Evolutionary conservation across 1,140 invertebrate genomes (phyloP).

Genomic region (Bombus polaris): DNA sequence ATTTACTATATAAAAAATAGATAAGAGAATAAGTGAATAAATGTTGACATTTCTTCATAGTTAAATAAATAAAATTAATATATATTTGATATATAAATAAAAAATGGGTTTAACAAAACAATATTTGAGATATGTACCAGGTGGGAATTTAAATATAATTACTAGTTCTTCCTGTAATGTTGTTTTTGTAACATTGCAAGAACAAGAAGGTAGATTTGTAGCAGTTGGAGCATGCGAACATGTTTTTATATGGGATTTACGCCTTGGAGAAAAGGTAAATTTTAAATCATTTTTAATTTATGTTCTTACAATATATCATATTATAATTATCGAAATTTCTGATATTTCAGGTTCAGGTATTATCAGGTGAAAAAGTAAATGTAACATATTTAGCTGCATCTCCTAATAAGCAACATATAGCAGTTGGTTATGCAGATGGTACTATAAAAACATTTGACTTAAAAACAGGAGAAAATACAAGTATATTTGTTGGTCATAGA

Average conservation of each 20-base stretch:
- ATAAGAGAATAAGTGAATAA: background rate
- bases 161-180: slow-evolving; percentile 90
- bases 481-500: slow-evolving; percentile 94
- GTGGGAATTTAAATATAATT: slow-evolving; percentile 93
- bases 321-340: slow-evolving; percentile 15
- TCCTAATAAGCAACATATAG: slow-evolving; percentile 89
- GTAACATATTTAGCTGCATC: slow-evolving; percentile 89
- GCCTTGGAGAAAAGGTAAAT: slow-evolving; percentile 92
- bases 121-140: slow-evolving; percentile 94
- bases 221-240: slow-evolving; percentile 96
- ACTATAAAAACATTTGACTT: slow-evolving; percentile 92
- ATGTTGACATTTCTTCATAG: background rate
- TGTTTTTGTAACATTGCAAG: slow-evolving; percentile 89
- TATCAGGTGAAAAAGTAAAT: slow-evolving; percentile 89
- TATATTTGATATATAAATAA: slow-evolving; percentile 1
- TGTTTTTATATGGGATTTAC: slow-evolving; percentile 96
- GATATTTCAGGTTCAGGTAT: slow-evolving; percentile 85
- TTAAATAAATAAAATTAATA: background rate
- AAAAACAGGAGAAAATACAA: slow-evolving; percentile 86
- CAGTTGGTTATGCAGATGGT: slow-evolving; percentile 96
- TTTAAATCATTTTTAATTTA: slow-evolving; percentile 43
- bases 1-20: background rate
- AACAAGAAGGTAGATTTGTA: slow-evolving; percentile 90
- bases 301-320: background rate
- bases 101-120: slow-evolving; percentile 98